A percentile compares a stretch with the other conserved stretches of the same genome.
Conservation (phyloP, 2,888 invertebrate genomes). For the Epiblema foenella region DNA sequence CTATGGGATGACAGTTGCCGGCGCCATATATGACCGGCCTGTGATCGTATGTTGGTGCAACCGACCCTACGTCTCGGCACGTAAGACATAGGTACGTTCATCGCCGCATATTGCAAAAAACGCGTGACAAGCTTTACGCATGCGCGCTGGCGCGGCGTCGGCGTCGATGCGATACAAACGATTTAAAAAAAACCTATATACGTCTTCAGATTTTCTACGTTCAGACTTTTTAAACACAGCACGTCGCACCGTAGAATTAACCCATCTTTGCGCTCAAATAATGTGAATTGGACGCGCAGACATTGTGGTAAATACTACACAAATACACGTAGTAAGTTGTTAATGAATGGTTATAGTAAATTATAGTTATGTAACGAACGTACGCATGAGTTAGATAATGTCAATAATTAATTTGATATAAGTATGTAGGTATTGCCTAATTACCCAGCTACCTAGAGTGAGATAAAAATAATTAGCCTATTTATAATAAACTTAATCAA, state of each 20-base stretch:
- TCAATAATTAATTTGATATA: slow-evolving; percentile 15
- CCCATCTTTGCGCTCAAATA: slow-evolving; percentile 3
- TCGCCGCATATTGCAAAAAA: slow-evolving; percentile 37
- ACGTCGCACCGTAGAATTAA: neutral
- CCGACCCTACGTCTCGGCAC: neutral
- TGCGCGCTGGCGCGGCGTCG: slow-evolving; percentile 31
- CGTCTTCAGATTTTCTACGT: neutral
- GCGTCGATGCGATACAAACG: neutral
- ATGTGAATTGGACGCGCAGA: slow-evolving; percentile 14
- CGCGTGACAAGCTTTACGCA: slow-evolving; percentile 33
- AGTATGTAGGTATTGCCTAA: neutral
- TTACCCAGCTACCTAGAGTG: neutral
- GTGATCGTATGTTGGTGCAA: no score
- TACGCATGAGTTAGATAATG: neutral
- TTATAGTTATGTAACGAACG: slow-evolving; percentile 4
- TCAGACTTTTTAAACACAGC: neutral
- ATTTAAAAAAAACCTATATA: neutral
- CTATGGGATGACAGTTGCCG: no score
- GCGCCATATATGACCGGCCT: no score
- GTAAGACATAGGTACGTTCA: neutral
- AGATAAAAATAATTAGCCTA: slow-evolving; percentile 20
- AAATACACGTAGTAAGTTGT: slow-evolving; percentile 17
- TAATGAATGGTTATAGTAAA: slow-evolving; percentile 6
- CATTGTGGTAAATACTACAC: slow-evolving; percentile 22
- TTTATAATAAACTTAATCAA: no score